Conservation (phyloP, 2,888 invertebrate species). For the Melanostoma mellinum region DNA sequence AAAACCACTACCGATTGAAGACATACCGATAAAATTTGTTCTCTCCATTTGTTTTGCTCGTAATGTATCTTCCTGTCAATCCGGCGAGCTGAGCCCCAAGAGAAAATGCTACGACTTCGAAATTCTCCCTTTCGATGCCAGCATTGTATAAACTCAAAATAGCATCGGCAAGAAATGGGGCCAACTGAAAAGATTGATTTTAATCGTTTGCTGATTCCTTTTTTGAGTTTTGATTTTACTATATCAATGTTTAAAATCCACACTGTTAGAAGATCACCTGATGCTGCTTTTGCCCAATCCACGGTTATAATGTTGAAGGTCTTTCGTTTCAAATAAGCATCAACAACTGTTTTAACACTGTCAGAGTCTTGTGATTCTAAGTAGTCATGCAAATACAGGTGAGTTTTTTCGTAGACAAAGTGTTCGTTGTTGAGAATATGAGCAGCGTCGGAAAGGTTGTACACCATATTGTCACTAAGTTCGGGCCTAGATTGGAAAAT, state of each 20-base stretch:
- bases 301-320: conserved; percentile 72
- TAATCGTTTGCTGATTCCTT: background rate
- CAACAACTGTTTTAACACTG: conserved; percentile 81
- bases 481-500: conserved; percentile 40
- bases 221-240: conserved; percentile 10
- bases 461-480: conserved; percentile 16
- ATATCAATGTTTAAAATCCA: conserved; percentile 11
- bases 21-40: too few species aligned
- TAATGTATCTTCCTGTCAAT: conserved; percentile 35
- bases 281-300: conserved; percentile 72
- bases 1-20: too few species aligned
- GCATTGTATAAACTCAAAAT: conserved; percentile 21
- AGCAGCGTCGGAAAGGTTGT: conserved; percentile 39
- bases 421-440: conserved; percentile 37
- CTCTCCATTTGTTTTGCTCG: background rate
- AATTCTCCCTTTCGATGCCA: conserved; percentile 37
- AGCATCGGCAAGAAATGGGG: conserved; percentile 34
- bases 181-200: conserved; percentile 17
- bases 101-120: conserved; percentile 49
- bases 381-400: conserved; percentile 83
- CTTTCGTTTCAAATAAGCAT: conserved; percentile 71
- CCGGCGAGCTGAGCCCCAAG: conserved; percentile 57
- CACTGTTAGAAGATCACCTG: conserved; percentile 9
- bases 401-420: conserved; percentile 77
- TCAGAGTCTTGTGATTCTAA: conserved; percentile 83